A percentile compares a stretch with the other conserved stretches of the same genome.
These are phyloP conservation scores for Drosophila cyrtoloma DNA, from an alignment of 2,888 invertebrate species.

Conservation along the genomic window DNA sequence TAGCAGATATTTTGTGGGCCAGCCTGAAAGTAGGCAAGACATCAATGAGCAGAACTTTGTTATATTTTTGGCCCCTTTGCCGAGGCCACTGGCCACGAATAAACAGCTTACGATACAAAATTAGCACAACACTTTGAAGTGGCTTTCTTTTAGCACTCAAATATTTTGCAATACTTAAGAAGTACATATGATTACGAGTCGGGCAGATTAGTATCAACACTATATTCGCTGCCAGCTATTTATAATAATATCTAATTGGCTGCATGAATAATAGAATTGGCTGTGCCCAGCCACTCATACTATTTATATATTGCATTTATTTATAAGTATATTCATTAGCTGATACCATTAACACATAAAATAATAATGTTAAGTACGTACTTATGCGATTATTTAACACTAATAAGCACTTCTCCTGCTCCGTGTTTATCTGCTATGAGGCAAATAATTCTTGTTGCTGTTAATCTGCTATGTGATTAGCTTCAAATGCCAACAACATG, in stretches of 20 bases:
- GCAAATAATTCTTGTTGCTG: background rate
- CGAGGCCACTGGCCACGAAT: constrained; percentile 7
- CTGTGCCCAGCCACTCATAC: constrained; percentile 4
- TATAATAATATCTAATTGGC: constrained; percentile 35
- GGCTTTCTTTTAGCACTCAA: constrained; percentile 20
- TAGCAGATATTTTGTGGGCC: constrained; percentile 1
- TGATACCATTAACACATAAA: constrained; percentile 2
- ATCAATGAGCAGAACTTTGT: background rate
- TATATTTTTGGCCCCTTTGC: constrained; percentile 4
- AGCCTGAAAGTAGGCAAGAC: constrained; percentile 36
- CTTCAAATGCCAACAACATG: background rate
- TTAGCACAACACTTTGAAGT: constrained; percentile 31
- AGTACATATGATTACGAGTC: background rate
- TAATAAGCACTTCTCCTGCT: background rate
- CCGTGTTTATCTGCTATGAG: background rate
- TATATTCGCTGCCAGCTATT: constrained; percentile 16
- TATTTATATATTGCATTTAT: constrained; percentile 3
- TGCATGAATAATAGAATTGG: constrained; percentile 15
- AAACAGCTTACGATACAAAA: constrained; percentile 17
- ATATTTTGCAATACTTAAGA: background rate
- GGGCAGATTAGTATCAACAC: background rate
- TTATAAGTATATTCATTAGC: constrained; percentile 11
- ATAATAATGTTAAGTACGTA: constrained; percentile 1
- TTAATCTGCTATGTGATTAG: constrained; percentile 12
- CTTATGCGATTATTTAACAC: constrained; percentile 2